Conservation (phyloP, 2,113 vertebrate genomes). For the Saguinus imperator region DNA sequence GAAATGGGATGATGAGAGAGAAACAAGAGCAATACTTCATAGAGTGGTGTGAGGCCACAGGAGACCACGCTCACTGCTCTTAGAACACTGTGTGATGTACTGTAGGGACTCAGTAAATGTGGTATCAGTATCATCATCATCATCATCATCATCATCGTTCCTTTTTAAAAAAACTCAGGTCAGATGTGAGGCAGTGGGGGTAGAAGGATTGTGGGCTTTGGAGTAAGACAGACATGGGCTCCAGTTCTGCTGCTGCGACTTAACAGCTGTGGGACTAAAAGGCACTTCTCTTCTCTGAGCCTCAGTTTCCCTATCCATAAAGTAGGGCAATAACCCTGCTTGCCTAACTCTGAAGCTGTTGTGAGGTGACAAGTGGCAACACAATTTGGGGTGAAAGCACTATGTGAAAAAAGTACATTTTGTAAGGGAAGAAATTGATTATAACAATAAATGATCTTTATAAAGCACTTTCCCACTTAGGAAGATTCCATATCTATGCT, state of each 20-base stretch:
- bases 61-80: fast-evolving
- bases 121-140: not conserved
- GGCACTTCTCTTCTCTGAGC: not conserved
- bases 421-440: not conserved
- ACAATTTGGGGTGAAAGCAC: not conserved
- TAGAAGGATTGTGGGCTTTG: not conserved
- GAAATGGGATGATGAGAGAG: not conserved
- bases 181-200: not conserved
- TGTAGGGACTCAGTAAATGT: not conserved
- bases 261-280: not conserved
- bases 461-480: not conserved
- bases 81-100: fast-evolving
- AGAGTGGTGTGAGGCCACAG: not conserved
- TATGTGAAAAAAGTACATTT: not conserved
- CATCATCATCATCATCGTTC: not conserved
- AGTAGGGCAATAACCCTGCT: not conserved
- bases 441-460: fast-evolving
- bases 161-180: not conserved
- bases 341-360: not conserved
- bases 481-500: not conserved
- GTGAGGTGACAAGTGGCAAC: not conserved
- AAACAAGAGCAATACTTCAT: not conserved
- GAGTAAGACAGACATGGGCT: not conserved
- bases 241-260: not conserved
- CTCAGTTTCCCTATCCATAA: not conserved